Conservation (phyloP, 1,140 invertebrate species). For the Drosophila leontia region DNA sequence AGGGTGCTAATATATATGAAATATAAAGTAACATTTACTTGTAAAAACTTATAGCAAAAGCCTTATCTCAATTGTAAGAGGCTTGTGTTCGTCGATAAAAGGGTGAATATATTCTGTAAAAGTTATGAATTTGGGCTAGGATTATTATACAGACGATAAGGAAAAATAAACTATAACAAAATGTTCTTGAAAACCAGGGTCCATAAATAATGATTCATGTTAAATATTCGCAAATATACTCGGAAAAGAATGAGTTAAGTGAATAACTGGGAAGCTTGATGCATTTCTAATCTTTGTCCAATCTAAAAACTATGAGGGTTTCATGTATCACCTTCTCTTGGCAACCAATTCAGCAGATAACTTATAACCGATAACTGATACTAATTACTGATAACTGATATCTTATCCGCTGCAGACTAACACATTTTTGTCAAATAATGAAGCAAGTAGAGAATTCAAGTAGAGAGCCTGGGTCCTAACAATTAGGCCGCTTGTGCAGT, state of each 20-base stretch:
- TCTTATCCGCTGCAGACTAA: neutral
- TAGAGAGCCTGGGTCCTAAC: constrained; percentile 31
- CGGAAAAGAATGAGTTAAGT: too few species aligned
- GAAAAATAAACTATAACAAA: neutral
- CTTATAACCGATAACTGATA: neutral
- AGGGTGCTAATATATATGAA: neutral
- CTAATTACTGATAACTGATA: constrained; percentile 2
- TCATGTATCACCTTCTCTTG: neutral
- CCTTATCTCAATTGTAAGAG: neutral
- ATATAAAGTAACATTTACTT: neutral
- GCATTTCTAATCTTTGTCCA: neutral
- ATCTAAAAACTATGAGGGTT: neutral
- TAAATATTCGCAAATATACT: neutral
- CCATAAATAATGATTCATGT: too few species aligned
- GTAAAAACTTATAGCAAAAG: neutral
- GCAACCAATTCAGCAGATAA: neutral
- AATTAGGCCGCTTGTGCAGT: constrained; percentile 59
- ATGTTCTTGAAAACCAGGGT: neutral
- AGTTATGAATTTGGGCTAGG: neutral
- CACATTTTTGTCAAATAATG: too few species aligned
- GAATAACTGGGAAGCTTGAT: neutral
- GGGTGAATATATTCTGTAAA: neutral
- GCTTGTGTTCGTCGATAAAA: neutral
- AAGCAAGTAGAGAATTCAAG: neutral
- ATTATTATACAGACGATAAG: neutral